Evolutionary conservation across 1,140 invertebrate species (phyloP).

Genomic region (Pogonognathellus flavescens): DNA sequence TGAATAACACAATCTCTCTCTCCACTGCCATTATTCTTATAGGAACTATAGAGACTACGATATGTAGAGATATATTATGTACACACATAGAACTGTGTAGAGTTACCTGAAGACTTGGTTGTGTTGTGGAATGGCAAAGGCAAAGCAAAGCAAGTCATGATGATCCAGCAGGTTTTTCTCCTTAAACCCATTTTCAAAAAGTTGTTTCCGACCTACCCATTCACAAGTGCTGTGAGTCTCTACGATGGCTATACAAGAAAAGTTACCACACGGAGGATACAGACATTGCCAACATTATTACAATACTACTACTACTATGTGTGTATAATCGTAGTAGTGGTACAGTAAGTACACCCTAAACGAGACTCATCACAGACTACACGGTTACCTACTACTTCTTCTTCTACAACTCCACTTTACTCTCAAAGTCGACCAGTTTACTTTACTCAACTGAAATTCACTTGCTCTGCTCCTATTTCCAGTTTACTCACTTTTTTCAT

Average conservation of each 20-base stretch:
- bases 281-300: background rate
- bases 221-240: slow-evolving; percentile 52
- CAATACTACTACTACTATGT: slow-evolving; percentile 24
- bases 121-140: background rate
- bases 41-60: no score
- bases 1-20: background rate
- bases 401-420: slow-evolving; percentile 24
- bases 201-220: slow-evolving; percentile 63
- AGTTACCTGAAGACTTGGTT: background rate
- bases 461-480: slow-evolving; percentile 33
- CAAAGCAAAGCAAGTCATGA: slow-evolving; percentile 58
- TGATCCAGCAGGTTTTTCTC: slow-evolving; percentile 64
- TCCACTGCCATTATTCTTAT: background rate
- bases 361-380: background rate
- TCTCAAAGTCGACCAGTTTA: slow-evolving; percentile 40
- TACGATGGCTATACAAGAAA: background rate
- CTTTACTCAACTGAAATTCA: slow-evolving; percentile 43
- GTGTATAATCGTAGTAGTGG: background rate
- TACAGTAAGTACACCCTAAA: no score
- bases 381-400: background rate
- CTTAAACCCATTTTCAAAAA: slow-evolving; percentile 55
- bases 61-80: background rate
- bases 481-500: slow-evolving; percentile 24
- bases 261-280: background rate
- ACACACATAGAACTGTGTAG: background rate